Percentiles rank a stretch among this genome's conserved stretches.
These are phyloP conservation scores for Scaptomyza reducta DNA, from an alignment of 2,888 invertebrate species.

Conservation along the genomic window DNA sequence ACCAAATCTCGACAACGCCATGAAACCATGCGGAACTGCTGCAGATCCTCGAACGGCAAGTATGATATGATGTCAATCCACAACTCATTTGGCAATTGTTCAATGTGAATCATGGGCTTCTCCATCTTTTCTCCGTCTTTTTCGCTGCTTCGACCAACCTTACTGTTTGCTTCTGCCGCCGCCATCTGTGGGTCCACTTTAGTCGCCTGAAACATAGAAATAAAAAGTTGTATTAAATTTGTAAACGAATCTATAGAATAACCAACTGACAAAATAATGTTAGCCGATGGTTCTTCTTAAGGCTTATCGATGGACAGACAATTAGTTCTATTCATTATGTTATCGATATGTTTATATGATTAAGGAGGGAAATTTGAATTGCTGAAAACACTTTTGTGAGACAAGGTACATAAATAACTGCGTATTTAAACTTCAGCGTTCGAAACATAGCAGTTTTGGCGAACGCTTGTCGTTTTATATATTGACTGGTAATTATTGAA, in stretches of 20 bases:
- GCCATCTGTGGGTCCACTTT: constrained; percentile 34
- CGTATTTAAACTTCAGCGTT: too few species aligned
- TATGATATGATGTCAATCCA: constrained; percentile 74
- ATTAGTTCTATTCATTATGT: background rate
- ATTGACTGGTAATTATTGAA: too few species aligned
- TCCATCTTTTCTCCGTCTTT: background rate
- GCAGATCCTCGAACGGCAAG: constrained; percentile 72
- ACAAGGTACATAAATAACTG: background rate
- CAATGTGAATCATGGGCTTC: constrained; percentile 35
- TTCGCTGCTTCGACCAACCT: too few species aligned
- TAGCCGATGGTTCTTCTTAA: background rate
- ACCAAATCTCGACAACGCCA: constrained; percentile 70
- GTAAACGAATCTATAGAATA: background rate
- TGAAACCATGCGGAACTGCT: constrained; percentile 71
- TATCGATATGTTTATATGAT: background rate
- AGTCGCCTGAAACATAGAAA: constrained; percentile 18
- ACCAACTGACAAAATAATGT: background rate
- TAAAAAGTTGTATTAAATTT: background rate
- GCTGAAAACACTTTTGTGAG: background rate
- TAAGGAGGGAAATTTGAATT: background rate
- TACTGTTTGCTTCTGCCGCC: background rate
- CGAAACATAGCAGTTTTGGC: too few species aligned
- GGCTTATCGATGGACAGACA: background rate
- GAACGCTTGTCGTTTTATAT: too few species aligned
- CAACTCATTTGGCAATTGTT: constrained; percentile 75